Conservation (phyloP, 1,140 invertebrate species). For the Bicyclus anynana region DNA sequence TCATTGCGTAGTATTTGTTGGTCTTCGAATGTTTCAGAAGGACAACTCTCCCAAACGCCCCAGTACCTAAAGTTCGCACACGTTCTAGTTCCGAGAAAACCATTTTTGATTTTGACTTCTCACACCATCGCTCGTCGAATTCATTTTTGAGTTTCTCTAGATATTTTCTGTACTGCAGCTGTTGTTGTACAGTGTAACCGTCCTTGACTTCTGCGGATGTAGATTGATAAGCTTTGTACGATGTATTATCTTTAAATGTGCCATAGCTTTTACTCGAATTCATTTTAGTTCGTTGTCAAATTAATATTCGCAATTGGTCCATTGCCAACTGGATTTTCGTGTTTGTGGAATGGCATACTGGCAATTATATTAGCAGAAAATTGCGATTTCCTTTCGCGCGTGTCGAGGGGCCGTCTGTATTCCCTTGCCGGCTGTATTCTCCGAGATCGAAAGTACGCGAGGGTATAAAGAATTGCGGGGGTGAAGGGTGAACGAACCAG, state of each 20-base stretch:
- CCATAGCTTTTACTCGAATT: slow-evolving; percentile 40
- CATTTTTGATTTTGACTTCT: slow-evolving; percentile 36
- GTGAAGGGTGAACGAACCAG: slow-evolving; percentile 52
- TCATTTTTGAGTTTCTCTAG: slow-evolving; percentile 54
- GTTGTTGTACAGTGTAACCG: slow-evolving; percentile 61
- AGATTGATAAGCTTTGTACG: slow-evolving; percentile 33
- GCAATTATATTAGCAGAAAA: slow-evolving; percentile 26
- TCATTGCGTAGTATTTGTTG: slow-evolving; percentile 89
- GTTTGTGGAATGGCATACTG: slow-evolving; percentile 19
- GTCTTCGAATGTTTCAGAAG: slow-evolving; percentile 83
- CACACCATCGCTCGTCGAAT: slow-evolving; percentile 59
- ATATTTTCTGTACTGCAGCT: slow-evolving; percentile 58
- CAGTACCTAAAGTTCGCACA: slow-evolving; percentile 85
- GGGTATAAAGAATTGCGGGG: slow-evolving; percentile 35
- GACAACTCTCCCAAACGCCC: slow-evolving; percentile 93
- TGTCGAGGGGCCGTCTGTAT: slow-evolving; percentile 14
- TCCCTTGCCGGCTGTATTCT: slow-evolving; percentile 33
- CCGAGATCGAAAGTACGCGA: slow-evolving; percentile 48
- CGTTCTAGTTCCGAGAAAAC: slow-evolving; percentile 53
- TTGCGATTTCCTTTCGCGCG: slow-evolving; percentile 30
- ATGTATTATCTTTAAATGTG: slow-evolving; percentile 29
- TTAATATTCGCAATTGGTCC: slow-evolving; percentile 23
- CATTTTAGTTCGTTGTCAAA: slow-evolving; percentile 35
- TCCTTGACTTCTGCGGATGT: slow-evolving; percentile 39
- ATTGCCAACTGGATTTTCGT: slow-evolving; percentile 32